Base-by-base conservation (phyloP, 23 tunicate genomes). In the Clavelina lepadiformis region DNA sequence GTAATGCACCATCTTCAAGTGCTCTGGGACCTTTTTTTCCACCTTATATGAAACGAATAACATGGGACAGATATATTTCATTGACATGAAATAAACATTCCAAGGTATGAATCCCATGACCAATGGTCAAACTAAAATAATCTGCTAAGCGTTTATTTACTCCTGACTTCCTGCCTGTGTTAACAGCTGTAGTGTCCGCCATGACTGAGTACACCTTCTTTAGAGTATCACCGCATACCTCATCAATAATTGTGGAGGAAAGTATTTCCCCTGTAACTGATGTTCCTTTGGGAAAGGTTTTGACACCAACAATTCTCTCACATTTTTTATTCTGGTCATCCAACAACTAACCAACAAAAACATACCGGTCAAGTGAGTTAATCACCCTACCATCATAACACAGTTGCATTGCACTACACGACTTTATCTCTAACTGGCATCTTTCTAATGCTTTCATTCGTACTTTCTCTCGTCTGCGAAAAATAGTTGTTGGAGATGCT, bases 81-180 rank as follows among this genome's bases (percentile, higher is more conserved):
- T 63, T 63, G 49, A 63, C 68, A 36, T 35, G 50, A 63, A 35
- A 36, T 36, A 63, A 34, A 23, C 50, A 63, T 63, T 63, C 68
- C 22, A 63, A 35, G 19, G 50, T 63, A 28, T 63, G 68, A 35
- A 63, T 63, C 27, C 13, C 49, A 21, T 63, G 50, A 7, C 50
- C 50, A 50, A 63, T 35, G 15, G n/a, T 35, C 38, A 36, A 27
- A 7, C 6, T 5, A 35, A 63, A 34, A 28, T 13, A 63, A 35
- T 63, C 68, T 5, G 13, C 6, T 29, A 63, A 63, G 19, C 50
- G 50, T 63, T 63, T 63, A 51, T 63, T 63, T 7, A 63, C 68
- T 15, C 68, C 50, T 18, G 49, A 63, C 24, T 34, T 36, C 38
- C 38, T 63, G 24, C 68, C 68, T 3, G 68, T 63, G 27, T 63